Percentiles rank a stretch among this genome's conserved stretches.
Conservation (phyloP, 2,113 vertebrate genomes). For the Cervus canadensis region DNA sequence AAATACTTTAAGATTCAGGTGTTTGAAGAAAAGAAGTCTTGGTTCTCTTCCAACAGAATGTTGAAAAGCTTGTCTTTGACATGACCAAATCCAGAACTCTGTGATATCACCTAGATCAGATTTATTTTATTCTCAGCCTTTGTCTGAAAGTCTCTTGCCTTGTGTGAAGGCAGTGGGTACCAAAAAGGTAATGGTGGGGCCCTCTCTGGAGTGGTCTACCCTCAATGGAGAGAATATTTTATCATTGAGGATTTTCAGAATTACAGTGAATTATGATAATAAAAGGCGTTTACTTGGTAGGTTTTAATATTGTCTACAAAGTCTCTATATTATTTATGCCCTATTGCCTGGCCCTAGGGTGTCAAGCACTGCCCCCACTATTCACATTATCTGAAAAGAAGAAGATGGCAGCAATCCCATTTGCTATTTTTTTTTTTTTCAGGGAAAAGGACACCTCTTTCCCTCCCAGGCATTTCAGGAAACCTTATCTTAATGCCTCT, state of each 20-base stretch:
- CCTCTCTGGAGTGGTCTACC: background rate
- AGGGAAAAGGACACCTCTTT: background rate
- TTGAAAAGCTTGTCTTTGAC: background rate
- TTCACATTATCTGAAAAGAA: background rate
- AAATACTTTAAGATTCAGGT: background rate
- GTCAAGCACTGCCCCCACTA: fast-evolving
- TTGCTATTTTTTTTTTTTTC: background rate
- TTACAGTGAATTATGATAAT: background rate
- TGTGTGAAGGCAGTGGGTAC: background rate
- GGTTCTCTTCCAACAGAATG: background rate
- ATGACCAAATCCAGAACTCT: background rate
- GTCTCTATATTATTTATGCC: background rate
- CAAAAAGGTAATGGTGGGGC: background rate
- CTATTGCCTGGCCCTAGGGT: background rate
- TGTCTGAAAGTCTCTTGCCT: background rate
- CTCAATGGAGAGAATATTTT: background rate
- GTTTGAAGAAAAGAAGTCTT: background rate
- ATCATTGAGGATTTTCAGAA: background rate
- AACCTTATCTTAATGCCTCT: background rate
- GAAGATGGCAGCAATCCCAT: background rate
- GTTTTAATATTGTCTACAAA: background rate
- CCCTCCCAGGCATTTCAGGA: background rate
- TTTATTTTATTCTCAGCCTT: background rate
- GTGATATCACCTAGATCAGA: background rate
- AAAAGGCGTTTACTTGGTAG: background rate